phyloP scores from a whole-genome alignment of 2,113 vertebrate species.

The Axis porcinus region DNA sequence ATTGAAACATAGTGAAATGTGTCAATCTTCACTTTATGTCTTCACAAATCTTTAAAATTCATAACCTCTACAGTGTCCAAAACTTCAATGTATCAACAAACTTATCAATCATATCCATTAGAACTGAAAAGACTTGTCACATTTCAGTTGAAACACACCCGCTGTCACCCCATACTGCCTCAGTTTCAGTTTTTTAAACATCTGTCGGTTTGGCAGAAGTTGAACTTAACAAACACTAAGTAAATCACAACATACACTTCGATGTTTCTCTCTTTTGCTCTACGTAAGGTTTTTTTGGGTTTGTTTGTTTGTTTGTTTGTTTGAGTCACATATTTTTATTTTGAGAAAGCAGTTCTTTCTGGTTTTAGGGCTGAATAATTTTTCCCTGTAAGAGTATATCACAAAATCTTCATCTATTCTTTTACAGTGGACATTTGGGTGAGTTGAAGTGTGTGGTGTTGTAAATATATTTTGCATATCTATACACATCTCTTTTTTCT shows the following conservation, averaged over 20 bases:
- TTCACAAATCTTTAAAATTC: not conserved
- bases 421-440: not conserved
- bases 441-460: not conserved
- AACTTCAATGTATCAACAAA: not conserved
- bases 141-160: not conserved
- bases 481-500: not conserved
- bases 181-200: not conserved
- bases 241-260: not conserved
- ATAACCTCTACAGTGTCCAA: not conserved
- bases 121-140: not conserved
- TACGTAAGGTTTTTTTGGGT: not conserved
- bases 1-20: not conserved
- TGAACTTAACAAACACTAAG: not conserved
- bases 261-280: not conserved
- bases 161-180: not conserved
- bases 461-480: not conserved
- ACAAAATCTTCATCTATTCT: not conserved
- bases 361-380: not conserved
- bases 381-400: not conserved
- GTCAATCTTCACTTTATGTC: not conserved
- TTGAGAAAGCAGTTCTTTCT: not conserved
- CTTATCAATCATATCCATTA: not conserved
- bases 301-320: not conserved
- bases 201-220: not conserved
- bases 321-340: not conserved